Evolutionary conservation across 2,888 invertebrate genomes (phyloP), one percentile per base, ranked within the genome.

Genomic region (Lobophora halterata): DNA sequence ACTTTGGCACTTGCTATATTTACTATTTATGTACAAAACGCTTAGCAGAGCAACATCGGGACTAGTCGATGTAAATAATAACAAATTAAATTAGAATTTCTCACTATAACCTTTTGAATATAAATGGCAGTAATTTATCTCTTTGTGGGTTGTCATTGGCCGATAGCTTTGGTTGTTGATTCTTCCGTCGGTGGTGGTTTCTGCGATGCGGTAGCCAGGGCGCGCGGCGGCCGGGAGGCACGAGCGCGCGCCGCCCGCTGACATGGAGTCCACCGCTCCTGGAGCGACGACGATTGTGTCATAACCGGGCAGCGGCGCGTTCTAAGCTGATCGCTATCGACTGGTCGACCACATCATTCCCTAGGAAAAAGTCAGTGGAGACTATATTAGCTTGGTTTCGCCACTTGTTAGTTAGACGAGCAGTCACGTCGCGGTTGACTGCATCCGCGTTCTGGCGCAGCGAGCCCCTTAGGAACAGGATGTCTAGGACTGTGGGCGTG

Each of bases 311-410:
- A n/a, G n/a, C 61, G 2, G 72, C 78, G 20, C 87, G 78, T 41
- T 83, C 83, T 3, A 69, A 54, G 60, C 80, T 90, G 2, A 88
- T 70, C 38, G 87, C 81, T 56, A 92, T 90, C 1, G 92, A 91
- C 21, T 91, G 72, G 60, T 93, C 92, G 24, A 94, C 86, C 14
- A 94, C 83, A 64, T 93, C 93, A 24, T 92, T 93, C 8, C 90
- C 91, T 44, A 93, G 82, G 61, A 93, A 92, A 68, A 91, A 94
- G 71, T 94, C 94, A 3, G 92, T 89, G 1, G 94, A 91, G 1
- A 94, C 89, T 12, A 94, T 91, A 68, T 94, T 94, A 5, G 91
- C 92, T 34, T 88, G 89, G 6, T 83, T 74, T 25, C 91, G 86
- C 93, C 93, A 94, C 20, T 89, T 88, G 3, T 91, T 90, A 30